phyloP scores from a whole-genome alignment of 2,797 vertebrate species.

The Chrosomus eos region DNA sequence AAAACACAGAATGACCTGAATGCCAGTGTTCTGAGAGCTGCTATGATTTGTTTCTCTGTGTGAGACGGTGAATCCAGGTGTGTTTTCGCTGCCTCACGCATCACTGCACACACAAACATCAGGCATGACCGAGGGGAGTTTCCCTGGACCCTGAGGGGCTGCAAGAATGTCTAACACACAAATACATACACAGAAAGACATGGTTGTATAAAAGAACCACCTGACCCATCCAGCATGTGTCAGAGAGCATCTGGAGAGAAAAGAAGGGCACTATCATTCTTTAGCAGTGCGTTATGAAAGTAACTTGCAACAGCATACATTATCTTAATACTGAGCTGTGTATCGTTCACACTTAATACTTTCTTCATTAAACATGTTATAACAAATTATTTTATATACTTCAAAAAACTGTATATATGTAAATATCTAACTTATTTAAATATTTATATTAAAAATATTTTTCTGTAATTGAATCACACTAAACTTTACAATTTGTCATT shows the following conservation, averaged over 20 bases:
- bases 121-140: constrained; percentile 55
- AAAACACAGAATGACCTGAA: constrained; percentile 33
- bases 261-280: constrained; percentile 27
- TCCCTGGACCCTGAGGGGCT: constrained; percentile 51
- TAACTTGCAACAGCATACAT: constrained; percentile 1
- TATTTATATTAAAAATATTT: too few relatives aligned
- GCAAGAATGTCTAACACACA: constrained; percentile 56
- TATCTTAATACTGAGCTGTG: neutral
- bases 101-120: constrained; percentile 60
- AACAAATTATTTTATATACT: neutral
- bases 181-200: constrained; percentile 32
- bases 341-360: neutral
- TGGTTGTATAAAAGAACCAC: constrained; percentile 32
- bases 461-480: too few relatives aligned
- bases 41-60: constrained; percentile 8
- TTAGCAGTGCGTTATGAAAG: constrained; percentile 14
- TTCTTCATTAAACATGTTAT: neutral
- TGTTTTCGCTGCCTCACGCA: constrained; percentile 62
- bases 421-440: too few relatives aligned
- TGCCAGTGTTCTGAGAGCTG: neutral
- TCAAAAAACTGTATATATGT: too few relatives aligned
- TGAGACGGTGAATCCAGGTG: constrained; percentile 61
- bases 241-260: constrained; percentile 51
- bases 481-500: too few relatives aligned
- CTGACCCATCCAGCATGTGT: constrained; percentile 49